Evolutionary conservation across 1,140 invertebrate genomes (phyloP).

Genomic region (Sinella curviseta): DNA sequence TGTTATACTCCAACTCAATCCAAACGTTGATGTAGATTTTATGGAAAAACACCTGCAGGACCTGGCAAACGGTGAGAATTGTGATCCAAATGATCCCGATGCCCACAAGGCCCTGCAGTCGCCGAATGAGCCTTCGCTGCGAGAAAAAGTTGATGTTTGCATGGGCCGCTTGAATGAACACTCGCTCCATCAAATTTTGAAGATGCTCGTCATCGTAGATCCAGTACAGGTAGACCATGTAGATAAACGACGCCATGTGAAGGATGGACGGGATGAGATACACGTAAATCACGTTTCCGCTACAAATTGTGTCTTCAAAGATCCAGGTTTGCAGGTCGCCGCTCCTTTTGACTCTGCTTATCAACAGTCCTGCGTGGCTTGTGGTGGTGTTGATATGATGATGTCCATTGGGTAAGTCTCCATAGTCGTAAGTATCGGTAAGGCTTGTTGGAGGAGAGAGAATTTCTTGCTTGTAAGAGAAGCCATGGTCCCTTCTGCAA

Average conservation of each 20-base stretch:
- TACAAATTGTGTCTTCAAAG: constrained; percentile 56
- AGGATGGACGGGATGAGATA: constrained; percentile 76
- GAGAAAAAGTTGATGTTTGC: constrained; percentile 29
- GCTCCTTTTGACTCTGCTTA: no score
- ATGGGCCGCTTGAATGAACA: constrained; percentile 46
- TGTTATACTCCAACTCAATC: constrained; percentile 61
- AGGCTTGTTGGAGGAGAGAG: neutral
- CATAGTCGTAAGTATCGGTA: no score
- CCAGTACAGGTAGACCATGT: constrained; percentile 75
- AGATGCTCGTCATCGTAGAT: constrained; percentile 82
- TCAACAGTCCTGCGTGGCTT: no score
- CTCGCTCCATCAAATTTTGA: constrained; percentile 85
- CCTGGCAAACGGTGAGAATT: constrained; percentile 62
- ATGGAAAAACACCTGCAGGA: constrained; percentile 66
- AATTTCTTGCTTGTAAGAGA: neutral
- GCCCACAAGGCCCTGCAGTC: constrained; percentile 70
- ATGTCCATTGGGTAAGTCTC: no score
- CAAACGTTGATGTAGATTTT: constrained; percentile 61
- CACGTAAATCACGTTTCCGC: constrained; percentile 70
- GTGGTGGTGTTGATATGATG: no score
- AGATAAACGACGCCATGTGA: constrained; percentile 73
- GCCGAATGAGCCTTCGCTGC: constrained; percentile 67
- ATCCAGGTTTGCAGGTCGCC: neutral
- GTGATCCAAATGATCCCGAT: constrained; percentile 68
- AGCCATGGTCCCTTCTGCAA: neutral